Evolutionary conservation across 2,797 vertebrate species (phyloP).

Genomic region (Acipenser oxyrinchus): DNA sequence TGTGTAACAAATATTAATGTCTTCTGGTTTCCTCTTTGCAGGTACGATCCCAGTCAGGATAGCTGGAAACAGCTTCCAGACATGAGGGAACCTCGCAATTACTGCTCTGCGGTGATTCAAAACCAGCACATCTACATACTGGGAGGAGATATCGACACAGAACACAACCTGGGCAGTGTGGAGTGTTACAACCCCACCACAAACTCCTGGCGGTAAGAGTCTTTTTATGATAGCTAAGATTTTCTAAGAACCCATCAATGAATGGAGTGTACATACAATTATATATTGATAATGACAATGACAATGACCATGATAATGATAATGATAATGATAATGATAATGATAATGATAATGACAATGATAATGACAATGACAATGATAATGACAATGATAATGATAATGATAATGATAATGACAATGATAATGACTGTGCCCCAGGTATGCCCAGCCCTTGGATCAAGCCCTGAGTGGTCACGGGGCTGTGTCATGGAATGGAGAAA

Average conservation of each 20-base stretch:
- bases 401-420: not conserved
- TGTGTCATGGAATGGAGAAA: conserved; percentile 28
- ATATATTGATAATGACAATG: not conserved
- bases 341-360: no score
- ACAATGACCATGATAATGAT: no score
- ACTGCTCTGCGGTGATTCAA: conserved; percentile 46
- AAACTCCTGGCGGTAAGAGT: conserved; percentile 57
- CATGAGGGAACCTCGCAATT: conserved; percentile 60
- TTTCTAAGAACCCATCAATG: not conserved
- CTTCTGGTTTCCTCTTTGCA: conserved; percentile 17
- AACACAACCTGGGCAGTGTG: conserved; percentile 54
- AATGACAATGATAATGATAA: no score
- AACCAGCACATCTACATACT: conserved; percentile 46
- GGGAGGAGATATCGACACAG: conserved; percentile 59
- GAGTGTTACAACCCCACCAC: conserved; percentile 52
- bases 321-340: no score
- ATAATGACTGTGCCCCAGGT: conserved; percentile 39
- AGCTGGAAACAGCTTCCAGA: conserved; percentile 53
- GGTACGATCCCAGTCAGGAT: conserved; percentile 48
- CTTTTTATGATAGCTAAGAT: not conserved
- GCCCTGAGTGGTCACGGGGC: conserved; percentile 53
- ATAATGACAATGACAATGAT: no score
- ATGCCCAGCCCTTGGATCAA: conserved; percentile 44
- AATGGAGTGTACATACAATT: not conserved
- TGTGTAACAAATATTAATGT: not conserved